Base-by-base conservation (phyloP, 2,888 invertebrate species). In the Drosophila mayaguana region DNA sequence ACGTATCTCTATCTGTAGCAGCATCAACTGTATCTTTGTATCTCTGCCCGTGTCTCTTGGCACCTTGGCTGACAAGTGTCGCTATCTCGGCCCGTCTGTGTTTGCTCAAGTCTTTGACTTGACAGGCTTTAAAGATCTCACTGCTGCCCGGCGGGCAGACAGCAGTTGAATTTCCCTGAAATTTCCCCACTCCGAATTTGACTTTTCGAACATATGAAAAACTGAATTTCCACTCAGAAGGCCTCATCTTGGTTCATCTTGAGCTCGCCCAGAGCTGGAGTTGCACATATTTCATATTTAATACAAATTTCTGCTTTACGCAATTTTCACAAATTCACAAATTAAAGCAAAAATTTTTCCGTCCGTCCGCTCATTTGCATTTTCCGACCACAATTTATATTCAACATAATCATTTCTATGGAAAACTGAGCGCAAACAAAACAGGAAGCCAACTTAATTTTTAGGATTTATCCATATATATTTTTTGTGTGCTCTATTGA, bases 21-120 rank as follows among this genome's bases (percentile, higher is more conserved):
- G 32, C 32, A 32, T 32, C 32, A 1, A 32, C 32, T 32, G 43
- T 25, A 36, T 6, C 36, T 50, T 59, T 38, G 38, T 38, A 50
- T 43, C 46, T 57, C 18, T 48, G 36, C 8, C 34, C 63, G 1
- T 20, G 20, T 34, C 12, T 50, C 75, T 71, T 67, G 67, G n/a
- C 67, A 78, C 57, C 72, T 43, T 32, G 38, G 36, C 36, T 61
- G 69, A 16, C 59, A 48, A 50, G 54, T 50, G 28, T 66, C 78
- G 71, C 75, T 56, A 71, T 61, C 51, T 61, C 1, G 12, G 20
- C 28, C 32, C 34, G 22, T 45, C 57, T 59, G 14, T 74, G 57
- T 75, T 69, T 69, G 14, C 50, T 68, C 38, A 43, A 40, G 22
- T 32, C 43, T 71, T 50, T 70, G 54, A 8, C 46, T 71, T 22